Base-by-base conservation (phyloP, 1,140 invertebrate genomes). In the Diorhabda elongata region DNA sequence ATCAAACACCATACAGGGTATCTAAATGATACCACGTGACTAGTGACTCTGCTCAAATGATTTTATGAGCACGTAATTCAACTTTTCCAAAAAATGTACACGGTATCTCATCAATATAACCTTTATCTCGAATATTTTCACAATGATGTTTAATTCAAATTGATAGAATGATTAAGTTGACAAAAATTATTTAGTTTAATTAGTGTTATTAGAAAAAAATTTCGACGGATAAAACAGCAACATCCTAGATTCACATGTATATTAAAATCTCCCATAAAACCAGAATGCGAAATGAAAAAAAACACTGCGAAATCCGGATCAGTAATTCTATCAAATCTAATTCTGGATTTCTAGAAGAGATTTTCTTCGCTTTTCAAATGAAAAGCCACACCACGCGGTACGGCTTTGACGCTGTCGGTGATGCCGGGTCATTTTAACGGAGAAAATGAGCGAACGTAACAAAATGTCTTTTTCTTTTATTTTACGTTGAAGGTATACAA, bases 261-360 rank as follows among this genome's bases (percentile, higher is more conserved):
- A 52, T 52, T 52, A 52, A 52, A 52, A 52, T 52, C 47, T 52
- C n/a, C 47, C n/a, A 52, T 52, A 52, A 52, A 52, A 52, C 47
- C 47, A 52, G 63, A 41, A 60, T 5, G 63, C 52, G 63, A 64
- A 64, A 64, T 64, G 63, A 64, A 45, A 64, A 47, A 64, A 64
- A 64, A 64, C 57, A 64, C 43, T 44, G 45, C 6, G 41, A 64
- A 64, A 64, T 43, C 63, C 63, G 63, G 45, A 43, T 64, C 42
- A 64, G 52, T 57, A 57, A 64, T 64, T 64, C 63, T 56, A 64
- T 64, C 45, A 64, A 52, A 47, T 64, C 63, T 63, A 64, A 64
- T 64, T 64, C 45, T 11, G 63, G 63, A 64, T 64, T 64, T 64
- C 63, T 64, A 11, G 43, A 44, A 57, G 52, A 64, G 63, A 64